A percentile compares a stretch with the other conserved stretches of the same genome.
phyloP scores from a whole-genome alignment of 1,140 invertebrate genomes.

The Aphelenchoides besseyi region DNA sequence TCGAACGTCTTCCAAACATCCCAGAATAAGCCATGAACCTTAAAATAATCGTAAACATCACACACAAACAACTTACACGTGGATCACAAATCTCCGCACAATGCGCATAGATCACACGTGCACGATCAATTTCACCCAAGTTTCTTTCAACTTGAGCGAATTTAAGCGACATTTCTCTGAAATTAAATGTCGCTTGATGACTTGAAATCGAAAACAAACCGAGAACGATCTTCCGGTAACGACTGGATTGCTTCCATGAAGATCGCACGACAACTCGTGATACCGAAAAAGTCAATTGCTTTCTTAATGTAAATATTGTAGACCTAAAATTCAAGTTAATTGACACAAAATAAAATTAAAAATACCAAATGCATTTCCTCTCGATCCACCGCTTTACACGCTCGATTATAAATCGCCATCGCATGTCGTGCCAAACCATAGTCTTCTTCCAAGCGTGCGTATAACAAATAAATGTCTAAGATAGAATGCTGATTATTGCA shows the following conservation, averaged over 20 bases:
- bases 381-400: conserved; percentile 80
- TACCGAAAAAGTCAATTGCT: conserved; percentile 92
- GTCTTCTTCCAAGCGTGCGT: conserved; percentile 96
- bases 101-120: conserved; percentile 91
- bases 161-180: conserved; percentile 86
- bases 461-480: conserved; percentile 82
- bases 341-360: conserved; percentile 40
- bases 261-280: conserved; percentile 90
- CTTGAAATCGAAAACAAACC: conserved; percentile 65
- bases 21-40: conserved; percentile 90
- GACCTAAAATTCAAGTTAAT: conserved; percentile 69
- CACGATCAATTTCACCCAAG: conserved; percentile 93
- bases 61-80: conserved; percentile 67
- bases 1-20: conserved; percentile 99
- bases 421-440: conserved; percentile 92
- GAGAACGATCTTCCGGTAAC: conserved; percentile 79
- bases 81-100: conserved; percentile 99
- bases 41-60: conserved; percentile 28
- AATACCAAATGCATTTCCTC: conserved; percentile 84
- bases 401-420: conserved; percentile 94
- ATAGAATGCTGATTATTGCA: conserved; percentile 30
- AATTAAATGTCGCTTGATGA: conserved; percentile 27
- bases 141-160: conserved; percentile 97
- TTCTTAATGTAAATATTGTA: conserved; percentile 98
- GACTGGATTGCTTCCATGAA: conserved; percentile 97